Evolutionary conservation across 2,113 vertebrate species (phyloP), one percentile per base, ranked within the genome.

Genomic region (Caloenas nicobarica): DNA sequence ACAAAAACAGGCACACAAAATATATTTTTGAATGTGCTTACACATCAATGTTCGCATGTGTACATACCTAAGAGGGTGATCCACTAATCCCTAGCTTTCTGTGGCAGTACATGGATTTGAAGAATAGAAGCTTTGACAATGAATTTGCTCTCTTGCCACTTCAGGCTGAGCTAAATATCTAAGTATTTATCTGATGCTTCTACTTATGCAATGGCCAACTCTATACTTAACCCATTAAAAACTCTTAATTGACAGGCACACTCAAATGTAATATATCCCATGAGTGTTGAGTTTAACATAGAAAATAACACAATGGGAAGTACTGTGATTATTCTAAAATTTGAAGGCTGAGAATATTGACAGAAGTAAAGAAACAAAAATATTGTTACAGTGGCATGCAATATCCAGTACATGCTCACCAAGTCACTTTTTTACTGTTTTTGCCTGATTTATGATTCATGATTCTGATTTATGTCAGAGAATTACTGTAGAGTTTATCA

Each of bases 11-110:
- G 9, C 4, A 46, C 31, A 58, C 60, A 44, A 62, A 82, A 13
- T 21, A 8, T 53, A 18, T n/a, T 79, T 88, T 80, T 74, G 3
- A 88, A 28, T 4, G 0, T 42, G 7, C 34, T 79, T 81, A 11
- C 2, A 33, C 0, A 1, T 76, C 44, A n/a, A 40, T 60, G 5
- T 82, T 68, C 46, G 26, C 2, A 11, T 34, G 3, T 28, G 6
- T 42, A 13, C 46, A 15, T 11, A 24, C 1, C 2, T 31, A 40
- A 58, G 9, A 44, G 3, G 4, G 4, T 46, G 13, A 46, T 28
- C 12, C 12, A 62, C 5, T 57, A 36, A 61, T 33, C 3, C 5
- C 3, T 44, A 19, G 7, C 68, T 90, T 58, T 70, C 8, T 44
- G 5, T 25, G 65, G 17, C 13, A 76, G 15, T 42, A 2, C 4